Percentiles rank a stretch among this genome's conserved stretches.
These are phyloP conservation scores for Maconellicoccus hirsutus DNA, from an alignment of 1,140 invertebrate species.

Conservation along the genomic window DNA sequence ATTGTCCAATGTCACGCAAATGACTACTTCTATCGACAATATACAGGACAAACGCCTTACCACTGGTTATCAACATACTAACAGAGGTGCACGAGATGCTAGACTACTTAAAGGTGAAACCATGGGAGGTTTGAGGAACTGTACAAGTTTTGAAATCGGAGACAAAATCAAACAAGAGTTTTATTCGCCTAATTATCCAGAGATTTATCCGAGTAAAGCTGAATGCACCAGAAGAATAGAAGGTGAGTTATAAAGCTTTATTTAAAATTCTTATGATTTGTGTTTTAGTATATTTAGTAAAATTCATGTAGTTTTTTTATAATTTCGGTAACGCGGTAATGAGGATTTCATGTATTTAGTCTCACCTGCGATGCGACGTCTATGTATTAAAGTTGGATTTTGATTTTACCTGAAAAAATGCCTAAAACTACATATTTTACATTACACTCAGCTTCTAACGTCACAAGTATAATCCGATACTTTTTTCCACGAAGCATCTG, in stretches of 20 bases:
- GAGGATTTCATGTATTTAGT: too few relatives aligned
- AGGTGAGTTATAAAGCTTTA: slow-evolving; percentile 42
- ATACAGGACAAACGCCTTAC: neutral
- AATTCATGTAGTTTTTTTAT: too few relatives aligned
- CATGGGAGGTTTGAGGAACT: slow-evolving; percentile 31
- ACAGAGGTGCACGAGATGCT: neutral
- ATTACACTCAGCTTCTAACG: too few relatives aligned
- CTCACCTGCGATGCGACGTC: too few relatives aligned
- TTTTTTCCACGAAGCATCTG: too few relatives aligned
- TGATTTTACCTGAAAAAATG: too few relatives aligned
- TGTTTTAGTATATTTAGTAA: too few relatives aligned
- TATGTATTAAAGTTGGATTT: too few relatives aligned
- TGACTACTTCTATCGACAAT: neutral
- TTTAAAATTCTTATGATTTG: too few relatives aligned
- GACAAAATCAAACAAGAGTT: slow-evolving; percentile 48
- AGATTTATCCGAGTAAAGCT: slow-evolving; percentile 49
- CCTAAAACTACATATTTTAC: too few relatives aligned
- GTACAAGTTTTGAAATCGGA: slow-evolving; percentile 44
- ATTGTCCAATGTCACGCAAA: neutral
- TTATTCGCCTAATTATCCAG: slow-evolving; percentile 58
- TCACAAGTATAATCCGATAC: too few relatives aligned
- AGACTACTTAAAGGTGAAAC: slow-evolving; percentile 7
- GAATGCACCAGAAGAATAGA: slow-evolving; percentile 54
- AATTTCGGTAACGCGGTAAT: too few relatives aligned
- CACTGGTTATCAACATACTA: neutral